Conservation (phyloP, 64 coral and sea anemone species). For the Porites australiensis region DNA sequence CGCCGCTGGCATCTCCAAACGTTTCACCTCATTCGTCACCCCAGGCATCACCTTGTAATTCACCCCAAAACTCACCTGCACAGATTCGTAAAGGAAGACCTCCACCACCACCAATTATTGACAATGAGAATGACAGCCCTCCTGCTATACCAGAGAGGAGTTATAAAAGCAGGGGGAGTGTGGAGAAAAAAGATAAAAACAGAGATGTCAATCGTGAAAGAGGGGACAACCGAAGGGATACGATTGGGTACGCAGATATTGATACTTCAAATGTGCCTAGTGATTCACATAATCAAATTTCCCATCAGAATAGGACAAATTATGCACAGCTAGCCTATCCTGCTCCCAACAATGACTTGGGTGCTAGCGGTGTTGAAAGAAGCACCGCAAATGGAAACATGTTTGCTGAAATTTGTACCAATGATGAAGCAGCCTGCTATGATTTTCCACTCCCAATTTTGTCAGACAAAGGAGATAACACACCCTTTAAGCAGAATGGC, state of each 20-base stretch:
- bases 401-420: slow-evolving; percentile 34
- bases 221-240: slow-evolving; percentile 42
- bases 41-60: slow-evolving; percentile 56
- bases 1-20: slow-evolving; percentile 57
- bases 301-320: slow-evolving; percentile 60
- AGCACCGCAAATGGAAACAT: slow-evolving; percentile 1
- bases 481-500: slow-evolving; percentile 57
- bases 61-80: slow-evolving; percentile 77
- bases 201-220: background rate
- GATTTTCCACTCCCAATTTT: slow-evolving; percentile 85
- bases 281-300: background rate
- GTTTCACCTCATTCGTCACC: slow-evolving; percentile 75
- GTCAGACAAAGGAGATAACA: slow-evolving; percentile 42
- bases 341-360: background rate
- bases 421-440: slow-evolving; percentile 68
- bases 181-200: slow-evolving; percentile 19
- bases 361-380: background rate
- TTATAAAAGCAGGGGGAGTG: slow-evolving; percentile 48
- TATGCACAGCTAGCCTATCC: slow-evolving; percentile 88
- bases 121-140: slow-evolving; percentile 77
- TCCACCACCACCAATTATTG: slow-evolving; percentile 60
- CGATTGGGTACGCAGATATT: slow-evolving; percentile 73
- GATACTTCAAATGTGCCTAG: slow-evolving; percentile 27
- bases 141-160: slow-evolving; percentile 88
- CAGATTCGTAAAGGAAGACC: slow-evolving; percentile 69